Base-by-base conservation (phyloP, 2,888 invertebrate species). In the Dyspetes luteomarginatus region DNA sequence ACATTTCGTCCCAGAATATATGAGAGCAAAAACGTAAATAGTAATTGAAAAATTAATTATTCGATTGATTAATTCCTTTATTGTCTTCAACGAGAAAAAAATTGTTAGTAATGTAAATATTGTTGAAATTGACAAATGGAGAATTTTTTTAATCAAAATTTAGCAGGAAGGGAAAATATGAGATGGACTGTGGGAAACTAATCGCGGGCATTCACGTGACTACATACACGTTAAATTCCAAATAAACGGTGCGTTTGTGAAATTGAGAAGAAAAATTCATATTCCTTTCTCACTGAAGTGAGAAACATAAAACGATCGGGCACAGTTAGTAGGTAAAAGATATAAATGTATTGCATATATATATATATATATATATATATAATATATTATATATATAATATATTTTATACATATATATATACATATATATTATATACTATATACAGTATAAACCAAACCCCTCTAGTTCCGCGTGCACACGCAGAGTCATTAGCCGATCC, bases 401-500 rank as follows among this genome's bases (percentile, higher is more conserved):
- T 3, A 58, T 19, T 30, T 30, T 30, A 9, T 30, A 17, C 9
- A 50, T 60, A 3, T 22, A 52, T 24, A 19, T 43, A 43, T 45
- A 15, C 48, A n/a, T 28, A 19, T 36, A 36, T 36, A 36, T 36
- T 12, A 36, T 12, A 36, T 24, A 26, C 50, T 56, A 24, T 71
- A 24, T 43, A 50, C 52, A 26, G 43, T 36, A 60, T 50, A 58
- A 48, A 75, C 50, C 48, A 58, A 71, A 60, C 48, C 71, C 64
- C 43, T 58, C 43, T 30, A 50, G 69, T 75, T 82, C 82, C 75
- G 83, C 72, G 80, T 78, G 60, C 78, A 82, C n/a, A n/a, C 78
- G 82, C 78, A 71, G 73, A 78, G 81, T 80, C 80, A 84, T 83
- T 81, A 82, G 78, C 52, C 71, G 78, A 81, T 64, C 69, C 65